Conservation (phyloP, 1,140 invertebrate genomes). For the Druon quercuslanigerum region DNA sequence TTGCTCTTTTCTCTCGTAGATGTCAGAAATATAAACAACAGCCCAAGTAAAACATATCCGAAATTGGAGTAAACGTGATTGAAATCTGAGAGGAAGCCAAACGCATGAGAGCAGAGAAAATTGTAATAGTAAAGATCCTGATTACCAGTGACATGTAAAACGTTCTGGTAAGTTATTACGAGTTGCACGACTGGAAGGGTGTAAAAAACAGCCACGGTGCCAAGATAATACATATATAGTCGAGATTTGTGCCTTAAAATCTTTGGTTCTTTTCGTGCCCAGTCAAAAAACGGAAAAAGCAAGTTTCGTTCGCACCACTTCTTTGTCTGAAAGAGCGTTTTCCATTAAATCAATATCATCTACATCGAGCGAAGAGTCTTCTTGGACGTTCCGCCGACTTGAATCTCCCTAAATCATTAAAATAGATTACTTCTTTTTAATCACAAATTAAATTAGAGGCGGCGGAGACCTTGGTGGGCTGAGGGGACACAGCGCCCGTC, state of each 20-base stretch:
- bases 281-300: slow-evolving; percentile 83
- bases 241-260: slow-evolving; percentile 83
- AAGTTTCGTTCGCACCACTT: slow-evolving; percentile 81
- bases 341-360: too few species aligned
- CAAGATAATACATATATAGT: slow-evolving; percentile 87
- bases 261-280: slow-evolving; percentile 83
- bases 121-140: slow-evolving; percentile 96
- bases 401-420: slow-evolving; percentile 53
- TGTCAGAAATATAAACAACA: slow-evolving; percentile 81
- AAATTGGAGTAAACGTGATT: slow-evolving; percentile 94
- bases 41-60: slow-evolving; percentile 88
- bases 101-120: slow-evolving; percentile 90
- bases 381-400: slow-evolving; percentile 53
- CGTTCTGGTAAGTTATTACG: slow-evolving; percentile 91
- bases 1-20: slow-evolving; percentile 77
- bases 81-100: too few species aligned
- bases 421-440: slow-evolving; percentile 41
- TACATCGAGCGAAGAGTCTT: slow-evolving; percentile 80
- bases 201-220: slow-evolving; percentile 92
- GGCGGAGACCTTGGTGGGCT: too few species aligned
- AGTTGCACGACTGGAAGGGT: slow-evolving; percentile 91
- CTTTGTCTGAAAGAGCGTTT: slow-evolving; percentile 82
- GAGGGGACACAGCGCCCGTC: too few species aligned
- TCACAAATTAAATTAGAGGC: slow-evolving; percentile 37
- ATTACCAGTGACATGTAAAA: slow-evolving; percentile 88